Conservation (phyloP, 1,140 invertebrate species). For the Apis laboriosa region DNA sequence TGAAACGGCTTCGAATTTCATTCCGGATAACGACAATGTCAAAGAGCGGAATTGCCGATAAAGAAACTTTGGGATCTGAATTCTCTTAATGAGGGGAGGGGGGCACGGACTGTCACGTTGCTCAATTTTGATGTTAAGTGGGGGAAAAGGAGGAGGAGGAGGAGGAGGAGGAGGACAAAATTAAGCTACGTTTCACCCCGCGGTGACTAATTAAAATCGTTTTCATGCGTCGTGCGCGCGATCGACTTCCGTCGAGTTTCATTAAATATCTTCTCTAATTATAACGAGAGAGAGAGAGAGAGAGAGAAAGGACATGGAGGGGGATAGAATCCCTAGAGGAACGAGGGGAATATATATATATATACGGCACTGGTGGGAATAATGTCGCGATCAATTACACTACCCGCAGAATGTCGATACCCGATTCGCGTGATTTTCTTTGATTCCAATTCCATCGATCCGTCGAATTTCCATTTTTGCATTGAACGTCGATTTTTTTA, state of each 20-base stretch:
- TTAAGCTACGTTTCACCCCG: constrained; percentile 35
- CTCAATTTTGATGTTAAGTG: constrained; percentile 43
- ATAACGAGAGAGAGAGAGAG: neutral
- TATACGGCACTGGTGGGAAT: neutral
- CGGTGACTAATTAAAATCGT: constrained; percentile 43
- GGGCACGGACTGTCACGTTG: constrained; percentile 28
- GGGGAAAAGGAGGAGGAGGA: too few relatives aligned
- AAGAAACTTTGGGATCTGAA: constrained; percentile 13
- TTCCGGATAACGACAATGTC: neutral
- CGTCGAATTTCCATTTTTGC: neutral
- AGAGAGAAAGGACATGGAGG: too few relatives aligned
- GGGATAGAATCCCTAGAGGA: neutral
- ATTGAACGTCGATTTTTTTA: neutral
- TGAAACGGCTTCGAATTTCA: neutral
- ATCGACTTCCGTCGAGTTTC: constrained; percentile 40
- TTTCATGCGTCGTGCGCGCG: constrained; percentile 23
- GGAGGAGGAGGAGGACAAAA: constrained; percentile 30
- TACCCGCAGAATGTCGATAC: neutral
- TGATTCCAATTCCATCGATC: neutral
- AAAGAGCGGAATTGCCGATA: neutral
- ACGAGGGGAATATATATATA: neutral
- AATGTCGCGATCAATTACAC: constrained; percentile 18
- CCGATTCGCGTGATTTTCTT: neutral
- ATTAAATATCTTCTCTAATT: constrained; percentile 44
- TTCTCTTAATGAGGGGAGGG: constrained; percentile 40